Evolutionary conservation across 2,888 invertebrate species (phyloP).

Genomic region (Glyphotaelius pellucidus): DNA sequence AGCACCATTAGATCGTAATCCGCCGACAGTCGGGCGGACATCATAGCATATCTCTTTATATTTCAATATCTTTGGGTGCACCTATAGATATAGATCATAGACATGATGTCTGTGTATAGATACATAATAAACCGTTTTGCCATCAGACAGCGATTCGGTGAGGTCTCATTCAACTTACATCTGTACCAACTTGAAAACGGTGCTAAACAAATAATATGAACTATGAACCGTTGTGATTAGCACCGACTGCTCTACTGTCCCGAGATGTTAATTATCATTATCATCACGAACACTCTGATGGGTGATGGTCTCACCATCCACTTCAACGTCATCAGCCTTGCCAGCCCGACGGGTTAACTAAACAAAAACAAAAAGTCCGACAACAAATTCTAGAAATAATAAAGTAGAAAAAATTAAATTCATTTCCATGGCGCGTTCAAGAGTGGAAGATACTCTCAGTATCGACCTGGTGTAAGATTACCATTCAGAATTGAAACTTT

Average conservation of each 20-base stretch:
- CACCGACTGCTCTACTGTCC: neutral
- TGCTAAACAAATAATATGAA: neutral
- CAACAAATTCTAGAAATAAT: too few relatives aligned
- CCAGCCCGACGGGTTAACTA: neutral
- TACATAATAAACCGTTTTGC: neutral
- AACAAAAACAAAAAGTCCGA: neutral
- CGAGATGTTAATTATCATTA: neutral
- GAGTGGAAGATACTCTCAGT: too few relatives aligned
- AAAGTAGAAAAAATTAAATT: too few relatives aligned
- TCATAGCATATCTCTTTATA: too few relatives aligned
- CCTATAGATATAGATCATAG: too few relatives aligned
- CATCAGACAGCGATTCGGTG: neutral
- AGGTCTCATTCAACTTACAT: neutral
- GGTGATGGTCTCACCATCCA: neutral
- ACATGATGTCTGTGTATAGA: neutral
- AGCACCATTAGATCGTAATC: too few relatives aligned
- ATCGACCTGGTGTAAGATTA: too few relatives aligned
- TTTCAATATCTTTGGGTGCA: too few relatives aligned
- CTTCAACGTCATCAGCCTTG: neutral
- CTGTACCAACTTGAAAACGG: neutral
- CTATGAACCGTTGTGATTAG: conserved; percentile 2
- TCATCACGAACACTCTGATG: neutral
- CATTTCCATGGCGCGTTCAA: too few relatives aligned
- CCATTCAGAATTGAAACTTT: too few relatives aligned
- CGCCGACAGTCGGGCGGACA: too few relatives aligned